Evolutionary conservation across 92 coral and sea anemone genomes (phyloP), one percentile per base, ranked within the genome.

Genomic region (Scolanthus callimorphus): DNA sequence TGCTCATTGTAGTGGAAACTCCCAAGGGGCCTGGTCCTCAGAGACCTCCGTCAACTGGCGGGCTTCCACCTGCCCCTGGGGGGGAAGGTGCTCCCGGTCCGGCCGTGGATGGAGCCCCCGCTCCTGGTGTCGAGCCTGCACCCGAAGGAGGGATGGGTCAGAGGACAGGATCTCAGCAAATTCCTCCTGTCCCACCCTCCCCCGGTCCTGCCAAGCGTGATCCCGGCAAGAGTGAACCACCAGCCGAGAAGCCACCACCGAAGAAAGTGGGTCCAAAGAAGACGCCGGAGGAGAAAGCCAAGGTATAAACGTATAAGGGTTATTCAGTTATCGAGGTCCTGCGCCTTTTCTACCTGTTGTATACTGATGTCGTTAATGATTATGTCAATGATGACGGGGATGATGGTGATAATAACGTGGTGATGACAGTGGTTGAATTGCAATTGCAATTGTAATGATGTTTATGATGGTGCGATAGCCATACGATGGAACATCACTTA

Each of bases 141-240:
- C 11, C 39, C 11, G 68, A 27, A 51, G 30, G 50, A 22, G 62
- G 62, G 24, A 67, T 43, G 63, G 63, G 63, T 1, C 55, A 27
- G 54, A 55, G 65, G 26, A 39, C 27, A 23, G 61, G 53, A 21
- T 66, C 73, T 0, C 73, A 66, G 29, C 34, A 17, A 4, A 53
- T 66, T 20, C 60, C 61, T n/a, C 73, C 73, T n/a, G n/a, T n/a
- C n/a, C 53, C 73, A 17, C 75, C 75, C 25, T 60, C 64, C 26
- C 75, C 75, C 11, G 64, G 59, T 11, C 22, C 51, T 8, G 52
- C 17, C 23, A 46, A 11, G 12, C 75, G 75, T 55, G 75, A 68
- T 41, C 63, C 75, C 20, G n/a, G n/a, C 51, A 39, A 8, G 23
- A 66, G 39, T 23, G 52, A 11, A 19, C 52, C 52, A 4, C 17